phyloP scores from a whole-genome alignment of 2,888 invertebrate species.

The Dicycla oo region DNA sequence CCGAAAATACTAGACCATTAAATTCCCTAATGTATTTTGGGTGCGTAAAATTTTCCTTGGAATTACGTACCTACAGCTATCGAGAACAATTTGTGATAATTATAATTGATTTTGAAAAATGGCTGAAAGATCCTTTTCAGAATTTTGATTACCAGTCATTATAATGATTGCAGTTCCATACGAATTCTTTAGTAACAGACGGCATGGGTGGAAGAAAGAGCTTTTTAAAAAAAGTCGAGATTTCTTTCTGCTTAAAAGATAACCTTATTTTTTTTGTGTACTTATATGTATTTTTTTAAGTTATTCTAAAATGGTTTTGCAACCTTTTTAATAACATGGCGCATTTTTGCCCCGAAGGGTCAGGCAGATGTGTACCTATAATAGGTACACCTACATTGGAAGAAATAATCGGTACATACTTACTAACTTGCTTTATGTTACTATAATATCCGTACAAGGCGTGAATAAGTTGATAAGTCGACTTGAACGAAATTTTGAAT shows the following conservation, averaged over 20 bases:
- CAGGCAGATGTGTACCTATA: no score
- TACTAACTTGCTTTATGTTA: no score
- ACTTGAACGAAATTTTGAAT: no score
- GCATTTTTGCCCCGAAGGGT: no score
- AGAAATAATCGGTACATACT: no score
- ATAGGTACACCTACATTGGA: no score
- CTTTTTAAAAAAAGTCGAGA: neutral
- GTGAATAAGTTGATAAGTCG: no score
- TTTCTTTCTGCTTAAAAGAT: neutral
- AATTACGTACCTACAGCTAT: neutral
- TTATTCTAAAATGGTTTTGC: no score
- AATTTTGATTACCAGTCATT: conserved; percentile 15
- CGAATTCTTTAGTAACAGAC: neutral
- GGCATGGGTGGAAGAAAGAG: neutral
- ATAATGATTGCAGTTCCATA: conserved; percentile 23
- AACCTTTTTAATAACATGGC: no score
- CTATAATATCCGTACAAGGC: no score
- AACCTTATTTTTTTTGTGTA: neutral
- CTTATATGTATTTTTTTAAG: no score
- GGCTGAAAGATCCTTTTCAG: neutral
- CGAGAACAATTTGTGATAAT: conserved; percentile 7
- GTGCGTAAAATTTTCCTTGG: neutral
- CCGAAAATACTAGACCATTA: neutral
- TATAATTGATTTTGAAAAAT: conserved; percentile 5
- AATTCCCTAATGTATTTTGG: neutral